These are phyloP conservation scores for Heliconius ethilla DNA, from an alignment of 2,888 invertebrate genomes.

Conservation along the genomic window DNA sequence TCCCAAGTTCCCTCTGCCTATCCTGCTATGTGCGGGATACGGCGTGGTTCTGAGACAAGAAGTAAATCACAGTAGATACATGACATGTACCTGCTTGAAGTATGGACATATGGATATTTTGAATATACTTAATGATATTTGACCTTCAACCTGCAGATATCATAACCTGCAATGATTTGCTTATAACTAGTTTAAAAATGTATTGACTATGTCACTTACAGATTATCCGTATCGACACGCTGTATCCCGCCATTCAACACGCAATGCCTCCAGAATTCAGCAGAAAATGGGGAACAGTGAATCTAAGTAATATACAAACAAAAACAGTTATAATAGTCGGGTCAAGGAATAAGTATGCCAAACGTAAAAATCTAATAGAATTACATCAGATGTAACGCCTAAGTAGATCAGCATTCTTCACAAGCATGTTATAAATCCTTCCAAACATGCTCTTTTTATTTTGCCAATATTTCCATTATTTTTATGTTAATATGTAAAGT, in stretches of 20 bases:
- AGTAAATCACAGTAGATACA: too few relatives aligned
- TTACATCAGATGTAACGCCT: constrained; percentile 4
- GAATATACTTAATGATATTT: neutral
- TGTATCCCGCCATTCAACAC: too few relatives aligned
- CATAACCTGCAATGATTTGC: neutral
- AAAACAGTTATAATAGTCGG: neutral
- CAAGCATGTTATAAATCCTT: neutral
- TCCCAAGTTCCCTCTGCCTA: neutral
- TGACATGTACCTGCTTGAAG: too few relatives aligned
- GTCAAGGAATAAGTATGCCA: neutral
- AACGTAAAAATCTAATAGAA: neutral
- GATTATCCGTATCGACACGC: neutral
- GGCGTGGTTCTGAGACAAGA: neutral
- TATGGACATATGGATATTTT: neutral
- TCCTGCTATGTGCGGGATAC: neutral
- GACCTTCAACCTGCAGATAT: constrained; percentile 2
- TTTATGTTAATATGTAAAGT: neutral
- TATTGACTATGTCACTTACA: neutral
- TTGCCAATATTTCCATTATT: neutral
- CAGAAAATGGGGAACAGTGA: too few relatives aligned
- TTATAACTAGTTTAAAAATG: constrained; percentile 6
- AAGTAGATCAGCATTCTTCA: neutral
- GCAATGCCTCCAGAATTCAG: too few relatives aligned
- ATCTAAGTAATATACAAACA: too few relatives aligned
- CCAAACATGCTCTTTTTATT: neutral